Base-by-base conservation (phyloP, 1,140 invertebrate genomes). In the Heliconius hewitsoni region DNA sequence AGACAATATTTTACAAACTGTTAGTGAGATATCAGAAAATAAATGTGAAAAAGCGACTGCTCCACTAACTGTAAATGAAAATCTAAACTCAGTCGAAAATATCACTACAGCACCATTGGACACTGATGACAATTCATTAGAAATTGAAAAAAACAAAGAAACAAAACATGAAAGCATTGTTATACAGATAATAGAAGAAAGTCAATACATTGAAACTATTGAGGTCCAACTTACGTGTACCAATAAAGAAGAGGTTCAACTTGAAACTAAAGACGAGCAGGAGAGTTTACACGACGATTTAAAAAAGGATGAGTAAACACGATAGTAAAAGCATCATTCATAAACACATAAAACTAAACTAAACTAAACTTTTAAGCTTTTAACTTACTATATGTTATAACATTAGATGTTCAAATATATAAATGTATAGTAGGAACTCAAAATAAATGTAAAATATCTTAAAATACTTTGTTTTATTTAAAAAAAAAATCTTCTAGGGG, bases 101-200 rank as follows among this genome's bases (percentile, higher is more conserved):
- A 30, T 13, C 1, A 5, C 6, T 66, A 1, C 23, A 16, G 8
- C 60, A 3, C 27, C n/a, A 13, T 27, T 27, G 60, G 0, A 30
- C 8, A 27, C 57, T 11, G n/a, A 23, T 66, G 3, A 66, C 23
- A 66, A 8, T 66, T 27, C 23, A 27, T 27, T 27, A 4, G 27
- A 27, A 23, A 13, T 0, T 27, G 23, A 27, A 66, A n/a, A 27
- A 66, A n/a, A 66, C 13, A 66, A 27, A 16, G 9, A 66, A 66
- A 16, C 8, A 30, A 27, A 3, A 27, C n/a, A 16, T 30, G 60
- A 30, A 27, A 11, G 60, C 3, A 27, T 8, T 27, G 30, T 66
- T 66, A 30, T 66, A 27, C 23, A 66, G 13, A 27, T 66, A 66
- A 66, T 66, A 66, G 60, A 66, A 30, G 23, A 66, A 66, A 66